phyloP scores from a whole-genome alignment of 23 tunicate genomes.

The Ascidia mentula region DNA sequence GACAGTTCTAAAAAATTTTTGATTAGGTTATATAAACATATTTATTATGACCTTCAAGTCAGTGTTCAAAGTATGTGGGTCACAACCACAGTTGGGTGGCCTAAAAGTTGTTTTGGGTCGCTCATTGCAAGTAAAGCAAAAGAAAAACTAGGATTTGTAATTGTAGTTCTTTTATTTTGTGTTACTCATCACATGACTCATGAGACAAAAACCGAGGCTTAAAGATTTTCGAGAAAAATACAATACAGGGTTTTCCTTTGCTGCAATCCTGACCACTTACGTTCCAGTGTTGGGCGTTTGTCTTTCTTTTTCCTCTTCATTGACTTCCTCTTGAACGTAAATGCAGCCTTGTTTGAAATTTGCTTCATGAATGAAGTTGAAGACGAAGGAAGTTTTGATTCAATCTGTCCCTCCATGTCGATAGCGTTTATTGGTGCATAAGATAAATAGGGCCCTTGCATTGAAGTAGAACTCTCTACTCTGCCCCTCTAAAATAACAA shows the following conservation, averaged over 20 bases:
- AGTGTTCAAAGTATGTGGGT: too few species aligned
- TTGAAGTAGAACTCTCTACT: constrained; percentile 31
- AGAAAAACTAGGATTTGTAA: too few species aligned
- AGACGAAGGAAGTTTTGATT: constrained; percentile 7
- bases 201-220: background rate
- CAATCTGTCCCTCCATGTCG: background rate
- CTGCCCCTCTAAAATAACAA: constrained; percentile 7
- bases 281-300: constrained; percentile 18
- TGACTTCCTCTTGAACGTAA: constrained; percentile 42
- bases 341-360: constrained; percentile 44
- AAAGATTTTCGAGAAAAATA: background rate
- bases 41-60: too few species aligned
- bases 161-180: too few species aligned
- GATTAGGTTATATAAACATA: too few species aligned
- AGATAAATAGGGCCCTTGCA: background rate
- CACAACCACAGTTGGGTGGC: too few species aligned
- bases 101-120: too few species aligned
- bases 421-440: background rate
- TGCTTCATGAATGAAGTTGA: constrained; percentile 51
- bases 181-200: too few species aligned
- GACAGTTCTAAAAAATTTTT: background rate
- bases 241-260: background rate
- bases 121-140: too few species aligned
- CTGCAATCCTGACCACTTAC: background rate
- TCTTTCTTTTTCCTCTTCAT: constrained; percentile 34